phyloP scores from a whole-genome alignment of 2,888 invertebrate species.

The Polymixis flavicincta region DNA sequence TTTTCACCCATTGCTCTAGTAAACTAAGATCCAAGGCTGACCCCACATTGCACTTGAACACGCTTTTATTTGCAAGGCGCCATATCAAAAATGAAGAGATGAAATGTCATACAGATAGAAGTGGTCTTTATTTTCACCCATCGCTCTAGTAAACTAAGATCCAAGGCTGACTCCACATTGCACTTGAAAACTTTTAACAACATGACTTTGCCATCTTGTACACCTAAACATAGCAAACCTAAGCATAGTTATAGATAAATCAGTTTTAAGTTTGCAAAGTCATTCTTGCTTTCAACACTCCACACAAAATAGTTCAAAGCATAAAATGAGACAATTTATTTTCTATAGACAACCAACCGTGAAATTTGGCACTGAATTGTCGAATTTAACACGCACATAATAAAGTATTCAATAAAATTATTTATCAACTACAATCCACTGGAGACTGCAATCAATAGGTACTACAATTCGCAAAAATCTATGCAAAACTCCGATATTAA shows the following conservation, averaged over 20 bases:
- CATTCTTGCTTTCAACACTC: conserved; percentile 8
- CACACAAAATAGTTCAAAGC: neutral
- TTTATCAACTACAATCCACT: conserved; percentile 66
- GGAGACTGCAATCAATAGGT: conserved; percentile 45
- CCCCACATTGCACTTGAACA: no score
- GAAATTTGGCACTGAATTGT: conserved; percentile 56
- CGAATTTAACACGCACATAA: conserved; percentile 58
- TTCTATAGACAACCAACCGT: conserved; percentile 52
- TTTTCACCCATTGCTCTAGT: no score
- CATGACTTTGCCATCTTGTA: conserved; percentile 16
- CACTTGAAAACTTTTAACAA: conserved; percentile 23
- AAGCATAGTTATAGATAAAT: neutral
- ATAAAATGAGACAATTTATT: conserved; percentile 33
- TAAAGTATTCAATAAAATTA: conserved; percentile 63
- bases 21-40: no score
- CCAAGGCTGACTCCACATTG: conserved; percentile 6
- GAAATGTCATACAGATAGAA: neutral
- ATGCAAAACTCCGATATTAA: neutral
- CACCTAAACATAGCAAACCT: neutral
- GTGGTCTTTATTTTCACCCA: neutral
- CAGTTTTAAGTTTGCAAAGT: neutral
- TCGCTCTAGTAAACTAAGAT: neutral
- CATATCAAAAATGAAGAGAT: neutral
- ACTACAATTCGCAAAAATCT: conserved; percentile 14
- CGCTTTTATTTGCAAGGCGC: no score